Evolutionary conservation across 2,113 vertebrate species (phyloP), one percentile per base, ranked within the genome.

Genomic region (Eira barbara): DNA sequence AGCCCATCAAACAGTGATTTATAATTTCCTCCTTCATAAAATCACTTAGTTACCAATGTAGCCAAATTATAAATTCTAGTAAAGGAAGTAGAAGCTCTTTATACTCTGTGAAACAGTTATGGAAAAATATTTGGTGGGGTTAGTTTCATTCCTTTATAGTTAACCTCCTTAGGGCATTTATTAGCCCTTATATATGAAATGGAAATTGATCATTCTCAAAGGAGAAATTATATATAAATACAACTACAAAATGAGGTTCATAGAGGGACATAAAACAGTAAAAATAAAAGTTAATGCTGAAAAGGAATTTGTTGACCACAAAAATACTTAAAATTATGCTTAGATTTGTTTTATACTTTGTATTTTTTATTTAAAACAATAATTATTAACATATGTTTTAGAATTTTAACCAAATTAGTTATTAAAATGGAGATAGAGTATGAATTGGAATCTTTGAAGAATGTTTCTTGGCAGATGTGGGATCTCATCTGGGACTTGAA

Each of bases 1-100:
- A 69, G 18, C 34, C 80, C 25, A 79, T 63, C 55, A 82, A 45
- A 17, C 23, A 81, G 52, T 65, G 67, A 87, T 89, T 97, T 96
- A 93, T 34, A 95, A 29, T 94, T 96, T 95, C 61, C 61, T 87
- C 79, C 78, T 97, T 95, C 36, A 97, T 52, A 95, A 91, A 65
- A 87, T 92, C 42, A 49, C 67, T 95, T 89, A 95, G 88, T 78
- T 97, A 91, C 47, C 65, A 91, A 52, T 89, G 55, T 93, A 80
- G 67, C 76, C 57, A 94, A 95, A 95, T 96, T 91, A 93, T 83
- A 89, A 89, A 89, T 96, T 92, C 49, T 55, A 57, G 21, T 80
- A 84, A 63, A 83, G 89, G 67, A 97, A 95, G 39, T 86, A 17
- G 73, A 95, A 95, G 85, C 69, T 83, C 79, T 97, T 93, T 93